Evolutionary conservation across 2,888 invertebrate species (phyloP).

Genomic region (Minunthozetes semirufus): DNA sequence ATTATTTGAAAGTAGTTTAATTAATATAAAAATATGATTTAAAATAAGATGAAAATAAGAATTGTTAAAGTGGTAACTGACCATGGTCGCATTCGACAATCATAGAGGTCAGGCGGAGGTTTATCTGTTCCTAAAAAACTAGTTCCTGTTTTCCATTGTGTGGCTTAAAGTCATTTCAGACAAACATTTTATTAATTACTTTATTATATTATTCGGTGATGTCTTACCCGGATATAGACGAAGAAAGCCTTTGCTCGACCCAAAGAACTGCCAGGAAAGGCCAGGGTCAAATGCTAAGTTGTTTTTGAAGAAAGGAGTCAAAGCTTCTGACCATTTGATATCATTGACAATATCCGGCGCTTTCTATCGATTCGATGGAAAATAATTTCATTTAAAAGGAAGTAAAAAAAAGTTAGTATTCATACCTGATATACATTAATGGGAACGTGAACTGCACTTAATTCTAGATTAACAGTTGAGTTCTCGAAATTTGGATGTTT

Average conservation of each 20-base stretch:
- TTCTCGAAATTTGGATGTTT: constrained; percentile 68
- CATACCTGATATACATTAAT: constrained; percentile 74
- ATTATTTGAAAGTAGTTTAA: too few species aligned
- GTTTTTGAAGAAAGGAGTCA: constrained; percentile 72
- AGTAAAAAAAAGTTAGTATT: background rate
- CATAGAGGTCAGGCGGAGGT: constrained; percentile 68
- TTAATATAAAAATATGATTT: too few species aligned
- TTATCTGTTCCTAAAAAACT: constrained; percentile 37
- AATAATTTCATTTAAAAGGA: background rate
- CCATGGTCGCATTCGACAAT: constrained; percentile 87
- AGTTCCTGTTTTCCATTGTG: constrained; percentile 32
- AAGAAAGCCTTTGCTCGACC: constrained; percentile 84
- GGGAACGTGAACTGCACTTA: constrained; percentile 63
- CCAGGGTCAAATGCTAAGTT: constrained; percentile 85
- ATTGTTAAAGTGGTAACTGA: constrained; percentile 39
- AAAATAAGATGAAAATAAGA: too few species aligned
- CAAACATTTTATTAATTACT: too few species aligned
- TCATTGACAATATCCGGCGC: constrained; percentile 73
- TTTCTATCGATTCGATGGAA: background rate
- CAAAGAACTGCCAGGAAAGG: constrained; percentile 94
- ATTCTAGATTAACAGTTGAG: constrained; percentile 56
- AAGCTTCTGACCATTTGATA: constrained; percentile 79
- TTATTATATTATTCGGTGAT: background rate
- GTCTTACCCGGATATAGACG: constrained; percentile 69
- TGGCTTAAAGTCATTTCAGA: background rate